Conservation (phyloP, 2,797 vertebrate genomes). For the Pteropus rufus region DNA sequence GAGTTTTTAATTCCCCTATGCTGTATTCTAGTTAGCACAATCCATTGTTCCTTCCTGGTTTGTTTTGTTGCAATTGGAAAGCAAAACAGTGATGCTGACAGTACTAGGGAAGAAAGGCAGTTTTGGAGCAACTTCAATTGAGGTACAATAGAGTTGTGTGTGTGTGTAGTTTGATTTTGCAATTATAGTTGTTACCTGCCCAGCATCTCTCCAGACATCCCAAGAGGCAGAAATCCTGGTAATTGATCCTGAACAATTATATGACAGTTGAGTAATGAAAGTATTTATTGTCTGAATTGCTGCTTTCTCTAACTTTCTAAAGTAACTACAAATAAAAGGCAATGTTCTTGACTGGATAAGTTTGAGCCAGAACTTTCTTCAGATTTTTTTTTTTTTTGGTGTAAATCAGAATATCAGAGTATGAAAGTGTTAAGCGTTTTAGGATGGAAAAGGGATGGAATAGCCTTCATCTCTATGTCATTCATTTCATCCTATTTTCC, state of each 20-base stretch:
- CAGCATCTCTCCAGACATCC: background rate
- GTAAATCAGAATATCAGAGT: background rate
- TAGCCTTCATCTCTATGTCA: background rate
- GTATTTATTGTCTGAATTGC: background rate
- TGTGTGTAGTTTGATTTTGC: background rate
- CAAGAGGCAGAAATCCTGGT: background rate
- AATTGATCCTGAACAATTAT: background rate
- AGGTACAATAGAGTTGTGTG: background rate
- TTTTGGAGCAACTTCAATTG: background rate
- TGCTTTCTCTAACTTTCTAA: background rate
- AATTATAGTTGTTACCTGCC: background rate
- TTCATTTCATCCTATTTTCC: background rate
- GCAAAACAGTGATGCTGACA: background rate
- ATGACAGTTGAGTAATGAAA: background rate
- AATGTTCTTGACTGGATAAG: background rate
- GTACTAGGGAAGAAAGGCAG: background rate
- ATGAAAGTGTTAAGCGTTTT: background rate
- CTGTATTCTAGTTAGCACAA: background rate
- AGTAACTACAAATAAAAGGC: background rate
- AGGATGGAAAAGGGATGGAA: background rate
- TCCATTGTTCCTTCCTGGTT: background rate
- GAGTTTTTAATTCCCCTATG: background rate
- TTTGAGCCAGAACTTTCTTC: background rate
- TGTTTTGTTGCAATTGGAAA: background rate
- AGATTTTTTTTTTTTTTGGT: background rate